A percentile compares a stretch with the other conserved stretches of the same genome.
phyloP scores from a whole-genome alignment of 2,888 invertebrate genomes.

The Rhogogaster chlorosoma region DNA sequence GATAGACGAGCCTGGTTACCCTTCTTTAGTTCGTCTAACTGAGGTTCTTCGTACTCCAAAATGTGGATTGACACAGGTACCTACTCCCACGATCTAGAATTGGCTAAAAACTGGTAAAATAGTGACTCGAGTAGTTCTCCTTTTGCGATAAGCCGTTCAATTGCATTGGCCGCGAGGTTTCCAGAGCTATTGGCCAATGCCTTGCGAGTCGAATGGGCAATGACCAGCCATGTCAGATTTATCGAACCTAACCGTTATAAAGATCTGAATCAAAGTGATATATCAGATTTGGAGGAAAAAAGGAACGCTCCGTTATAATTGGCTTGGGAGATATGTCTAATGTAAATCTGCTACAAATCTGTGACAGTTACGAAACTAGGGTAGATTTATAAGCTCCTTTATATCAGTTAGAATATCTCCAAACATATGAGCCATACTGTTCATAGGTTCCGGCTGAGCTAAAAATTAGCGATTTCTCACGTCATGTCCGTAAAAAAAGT shows the following conservation, averaged over 20 bases:
- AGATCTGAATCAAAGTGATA: not conserved
- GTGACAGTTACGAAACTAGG: conserved; percentile 27
- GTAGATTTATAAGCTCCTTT: not conserved
- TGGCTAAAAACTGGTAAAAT: too few species aligned
- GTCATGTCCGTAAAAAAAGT: not conserved
- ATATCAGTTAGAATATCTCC: not conserved
- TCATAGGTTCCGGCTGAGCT: not conserved
- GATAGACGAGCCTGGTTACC: too few species aligned
- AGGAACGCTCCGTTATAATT: conserved; percentile 14
- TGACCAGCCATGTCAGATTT: not conserved
- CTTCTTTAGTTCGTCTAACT: too few species aligned
- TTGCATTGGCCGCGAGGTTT: not conserved
- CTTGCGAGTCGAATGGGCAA: not conserved
- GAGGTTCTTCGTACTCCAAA: too few species aligned
- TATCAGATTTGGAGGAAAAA: not conserved
- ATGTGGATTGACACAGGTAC: too few species aligned
- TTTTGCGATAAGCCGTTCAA: too few species aligned
- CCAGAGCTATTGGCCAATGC: not conserved
- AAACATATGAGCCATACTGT: too few species aligned
- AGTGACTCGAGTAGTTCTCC: too few species aligned
- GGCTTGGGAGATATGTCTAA: conserved; percentile 10
- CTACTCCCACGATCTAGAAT: too few species aligned
- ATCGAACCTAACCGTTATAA: conserved; percentile 15
- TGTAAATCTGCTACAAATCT: not conserved
- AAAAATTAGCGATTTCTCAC: not conserved